Evolutionary conservation across 2,797 vertebrate species (phyloP), one percentile per base, ranked within the genome.

Genomic region (Macroramphosus scolopax): DNA sequence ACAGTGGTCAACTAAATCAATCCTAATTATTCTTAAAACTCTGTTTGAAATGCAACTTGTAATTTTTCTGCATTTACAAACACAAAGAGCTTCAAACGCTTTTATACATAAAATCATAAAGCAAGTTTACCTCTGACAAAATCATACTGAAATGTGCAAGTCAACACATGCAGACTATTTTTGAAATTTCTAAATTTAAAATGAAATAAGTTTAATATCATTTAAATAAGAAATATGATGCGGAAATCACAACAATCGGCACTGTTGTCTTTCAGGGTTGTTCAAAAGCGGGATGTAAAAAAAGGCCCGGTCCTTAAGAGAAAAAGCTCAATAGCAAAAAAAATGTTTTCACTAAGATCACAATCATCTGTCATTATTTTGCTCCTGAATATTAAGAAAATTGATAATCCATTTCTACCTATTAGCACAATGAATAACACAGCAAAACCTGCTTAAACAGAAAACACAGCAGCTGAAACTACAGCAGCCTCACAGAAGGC

Each of bases 401-500:
- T 64, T 65, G 45, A 48, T 58, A 35, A 18, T 17, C 33, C 28
- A 15, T 40, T 51, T 18, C 11, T 33, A 11, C 11, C 5, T 11
- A 25, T 34, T 8, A 42, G 2, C 24, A 59, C 18, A 22, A 3
- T 37, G 4, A n/a, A 41, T 7, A 38, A 32, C 14, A 51, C 9
- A 46, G 58, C 43, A 53, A 39, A 45, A 53, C 18, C 38, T 16
- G 35, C 16, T 11, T 28, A 11, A 22, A 48, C 38, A 64, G 49
- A 34, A 50, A 51, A 18, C 18, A 46, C 18, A n/a, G 47, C 34
- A 57, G 28, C 51, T 63, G 67, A 35, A 41, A 54, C 31, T 51
- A 39, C 40, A 59, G 20, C 31, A 37, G 8, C 51, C n/a, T 22
- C 20, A 6, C 54, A 72, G 37, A 26, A 77, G 75, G 76, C 72